Conservation (phyloP, 2,797 vertebrate genomes). For the Hapalemur alaotrensis region DNA sequence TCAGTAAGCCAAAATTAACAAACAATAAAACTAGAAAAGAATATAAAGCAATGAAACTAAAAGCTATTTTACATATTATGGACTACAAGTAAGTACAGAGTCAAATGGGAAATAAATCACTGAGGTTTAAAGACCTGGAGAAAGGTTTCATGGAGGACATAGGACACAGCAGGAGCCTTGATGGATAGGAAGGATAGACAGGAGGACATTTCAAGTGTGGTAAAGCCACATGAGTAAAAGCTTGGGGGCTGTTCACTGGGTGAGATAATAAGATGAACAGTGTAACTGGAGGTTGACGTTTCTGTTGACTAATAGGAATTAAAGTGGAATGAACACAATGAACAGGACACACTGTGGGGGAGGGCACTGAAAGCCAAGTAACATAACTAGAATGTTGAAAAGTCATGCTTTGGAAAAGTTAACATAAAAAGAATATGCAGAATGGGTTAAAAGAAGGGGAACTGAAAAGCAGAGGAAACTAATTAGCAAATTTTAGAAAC, state of each 20-base stretch:
- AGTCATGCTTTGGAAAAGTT: not conserved
- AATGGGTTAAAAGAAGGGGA: conserved; percentile 16
- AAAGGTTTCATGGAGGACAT: not conserved
- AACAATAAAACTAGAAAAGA: conserved; percentile 2
- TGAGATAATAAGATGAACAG: not conserved
- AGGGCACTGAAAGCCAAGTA: not conserved
- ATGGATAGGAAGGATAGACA: not conserved
- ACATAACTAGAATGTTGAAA: not conserved
- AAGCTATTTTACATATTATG: not conserved
- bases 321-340: not conserved
- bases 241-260: not conserved
- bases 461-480: not conserved
- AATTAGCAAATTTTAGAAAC: not conserved
- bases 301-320: not conserved
- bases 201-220: not conserved
- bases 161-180: not conserved
- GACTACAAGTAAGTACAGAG: not conserved
- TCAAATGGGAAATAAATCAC: not conserved
- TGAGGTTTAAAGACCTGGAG: not conserved
- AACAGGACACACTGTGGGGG: not conserved
- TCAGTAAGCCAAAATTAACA: conserved; percentile 37
- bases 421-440: not conserved
- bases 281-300: not conserved
- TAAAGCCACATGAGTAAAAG: conserved; percentile 1
- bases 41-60: conserved; percentile 6